phyloP scores from a whole-genome alignment of 2,888 invertebrate species.

The Leptinotarsa peninsularis region DNA sequence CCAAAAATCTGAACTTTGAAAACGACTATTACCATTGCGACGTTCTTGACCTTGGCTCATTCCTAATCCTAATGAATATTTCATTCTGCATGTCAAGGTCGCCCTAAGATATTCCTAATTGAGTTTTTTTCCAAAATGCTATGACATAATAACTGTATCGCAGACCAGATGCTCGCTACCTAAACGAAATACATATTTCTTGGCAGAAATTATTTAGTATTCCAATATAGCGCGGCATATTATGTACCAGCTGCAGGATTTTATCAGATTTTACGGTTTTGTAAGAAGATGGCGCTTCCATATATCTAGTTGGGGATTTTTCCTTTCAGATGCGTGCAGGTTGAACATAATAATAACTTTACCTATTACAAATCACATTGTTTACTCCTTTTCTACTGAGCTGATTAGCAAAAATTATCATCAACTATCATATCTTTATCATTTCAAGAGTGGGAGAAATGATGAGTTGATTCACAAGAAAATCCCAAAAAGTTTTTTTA shows the following conservation, averaged over 20 bases:
- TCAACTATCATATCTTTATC: too few species aligned
- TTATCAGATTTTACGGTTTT: conserved; percentile 30
- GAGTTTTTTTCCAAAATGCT: conserved; percentile 3
- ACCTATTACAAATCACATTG: too few species aligned
- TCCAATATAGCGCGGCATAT: conserved; percentile 36
- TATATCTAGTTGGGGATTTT: conserved; percentile 7
- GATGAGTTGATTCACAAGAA: too few species aligned
- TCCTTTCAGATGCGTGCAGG: background rate
- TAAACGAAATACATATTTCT: conserved; percentile 48
- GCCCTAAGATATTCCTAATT: background rate
- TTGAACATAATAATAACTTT: too few species aligned
- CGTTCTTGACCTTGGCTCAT: background rate
- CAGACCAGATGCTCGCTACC: conserved; percentile 43
- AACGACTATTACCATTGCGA: background rate
- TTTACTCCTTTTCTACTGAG: too few species aligned
- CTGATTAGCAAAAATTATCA: too few species aligned
- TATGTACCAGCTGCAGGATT: conserved; percentile 24
- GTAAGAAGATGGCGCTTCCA: background rate
- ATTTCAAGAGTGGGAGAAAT: too few species aligned
- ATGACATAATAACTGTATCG: conserved; percentile 35
- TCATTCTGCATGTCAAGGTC: background rate
- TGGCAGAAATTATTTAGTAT: conserved; percentile 42
- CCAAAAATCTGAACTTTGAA: background rate
- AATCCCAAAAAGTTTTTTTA: too few species aligned
- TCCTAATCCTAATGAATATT: conserved; percentile 3